Base-by-base conservation (phyloP, 2,888 invertebrate species). In the Artemia sinica region DNA sequence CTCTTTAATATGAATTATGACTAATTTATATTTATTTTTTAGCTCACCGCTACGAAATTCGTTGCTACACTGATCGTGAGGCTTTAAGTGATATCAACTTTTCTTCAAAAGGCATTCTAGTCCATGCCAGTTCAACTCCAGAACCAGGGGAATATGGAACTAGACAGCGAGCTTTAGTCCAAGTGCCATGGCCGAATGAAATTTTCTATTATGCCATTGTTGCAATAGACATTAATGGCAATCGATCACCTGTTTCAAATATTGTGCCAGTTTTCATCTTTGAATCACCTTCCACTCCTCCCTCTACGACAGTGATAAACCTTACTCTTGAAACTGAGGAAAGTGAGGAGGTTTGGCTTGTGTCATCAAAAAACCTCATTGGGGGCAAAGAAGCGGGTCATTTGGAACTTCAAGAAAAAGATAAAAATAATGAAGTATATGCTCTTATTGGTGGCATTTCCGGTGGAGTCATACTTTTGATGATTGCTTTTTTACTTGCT, bases 161-260 rank as follows among this genome's bases (percentile, higher is more conserved):
- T 13, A 71, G 73, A 49, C 74, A 75, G 70, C 74, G 72, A 68
- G 73, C 73, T 69, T 74, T 73, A 52, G 75, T 74, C 49, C 74
- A 73, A 11, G 75, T 73, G 12, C 75, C 75, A 8, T 75, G 75
- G 74, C 72, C 74, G 14, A 75, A 75, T 65, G 73, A 75, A 67
- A 73, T 74, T 49, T 74, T 75, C 69, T 76, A 74, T 72, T 76
- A 75, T 71, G 76, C 74, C 51, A 73, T 76, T 10, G 74, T 75
- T 4, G 74, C 75, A 12, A 71, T 74, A 65, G 75, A 76, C 71
- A 73, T 70, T 49, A 71, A 73, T 48, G 73, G 74, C 68, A 74
- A 75, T 66, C 72, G 74, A 14, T 75, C 74, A n/a, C 73, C 73
- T 69, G 73, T 76, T 9, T 76, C 76, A 65, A 76, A 76, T 66